A percentile compares a stretch with the other conserved stretches of the same genome.
Conservation (phyloP, 2,797 vertebrate species). For the Taeniopygia guttata region DNA sequence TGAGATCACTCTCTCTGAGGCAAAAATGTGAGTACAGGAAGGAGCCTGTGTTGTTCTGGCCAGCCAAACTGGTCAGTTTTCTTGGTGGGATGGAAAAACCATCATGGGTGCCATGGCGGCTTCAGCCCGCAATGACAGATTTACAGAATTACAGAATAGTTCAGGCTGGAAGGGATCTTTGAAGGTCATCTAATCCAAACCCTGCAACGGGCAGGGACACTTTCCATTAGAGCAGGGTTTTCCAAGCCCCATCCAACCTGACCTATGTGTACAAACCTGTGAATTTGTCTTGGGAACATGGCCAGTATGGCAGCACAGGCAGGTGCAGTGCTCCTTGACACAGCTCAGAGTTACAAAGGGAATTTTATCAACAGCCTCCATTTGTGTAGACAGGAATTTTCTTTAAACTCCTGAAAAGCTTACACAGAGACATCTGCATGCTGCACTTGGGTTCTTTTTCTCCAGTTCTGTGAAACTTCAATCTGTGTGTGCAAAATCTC, state of each 20-base stretch:
- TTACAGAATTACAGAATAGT: not conserved
- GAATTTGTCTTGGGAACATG: accelerated
- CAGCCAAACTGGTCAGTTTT: not conserved
- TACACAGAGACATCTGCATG: not conserved
- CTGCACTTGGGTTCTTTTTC: not conserved
- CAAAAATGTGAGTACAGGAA: constrained; percentile 82
- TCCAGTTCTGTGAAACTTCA: not conserved
- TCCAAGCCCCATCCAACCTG: not conserved
- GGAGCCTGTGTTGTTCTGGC: not conserved
- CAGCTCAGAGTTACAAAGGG: not conserved
- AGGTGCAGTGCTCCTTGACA: not conserved
- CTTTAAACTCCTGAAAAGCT: not conserved
- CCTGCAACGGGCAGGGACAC: not conserved
- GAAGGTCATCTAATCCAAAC: not conserved
- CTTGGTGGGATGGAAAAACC: not conserved
- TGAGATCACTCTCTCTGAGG: constrained; percentile 70
- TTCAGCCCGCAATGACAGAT: not conserved
- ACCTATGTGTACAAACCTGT: accelerated
- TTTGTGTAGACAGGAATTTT: not conserved
- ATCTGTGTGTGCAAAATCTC: not conserved
- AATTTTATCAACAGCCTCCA: not conserved
- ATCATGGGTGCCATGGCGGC: accelerated
- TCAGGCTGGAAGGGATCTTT: not conserved
- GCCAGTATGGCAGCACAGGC: not conserved
- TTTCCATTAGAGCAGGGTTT: not conserved